Conservation (phyloP, 2,113 vertebrate species). For the Pelusios castaneus region DNA sequence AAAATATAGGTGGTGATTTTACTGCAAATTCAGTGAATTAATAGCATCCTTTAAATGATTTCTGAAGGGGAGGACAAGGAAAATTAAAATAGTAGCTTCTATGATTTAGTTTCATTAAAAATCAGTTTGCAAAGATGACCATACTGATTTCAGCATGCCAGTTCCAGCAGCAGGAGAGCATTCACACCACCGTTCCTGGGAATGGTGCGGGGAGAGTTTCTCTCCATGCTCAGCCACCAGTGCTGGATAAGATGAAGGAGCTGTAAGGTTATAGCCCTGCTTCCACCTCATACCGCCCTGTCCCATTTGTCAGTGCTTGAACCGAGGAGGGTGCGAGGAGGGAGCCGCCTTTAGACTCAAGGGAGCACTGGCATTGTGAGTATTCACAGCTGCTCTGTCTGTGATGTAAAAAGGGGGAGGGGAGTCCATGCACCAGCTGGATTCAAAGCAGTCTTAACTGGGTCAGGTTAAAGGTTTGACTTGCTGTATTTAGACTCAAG, state of each 20-base stretch:
- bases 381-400: not conserved
- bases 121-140: not conserved
- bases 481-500: slow-evolving; percentile 23
- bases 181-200: not conserved
- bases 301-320: slow-evolving; percentile 27
- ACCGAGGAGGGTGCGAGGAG: not conserved
- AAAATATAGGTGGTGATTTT: not conserved
- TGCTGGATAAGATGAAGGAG: not conserved
- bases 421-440: slow-evolving; percentile 53
- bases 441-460: slow-evolving; percentile 69
- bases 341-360: slow-evolving; percentile 20
- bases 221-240: not conserved
- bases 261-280: not conserved
- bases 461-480: slow-evolving; percentile 28
- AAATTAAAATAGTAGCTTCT: not conserved
- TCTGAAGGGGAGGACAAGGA: not conserved
- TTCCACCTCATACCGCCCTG: not conserved
- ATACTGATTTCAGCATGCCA: not conserved
- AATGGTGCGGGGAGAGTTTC: not conserved
- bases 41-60: not conserved
- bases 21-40: not conserved
- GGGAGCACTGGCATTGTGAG: not conserved
- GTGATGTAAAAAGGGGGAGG: slow-evolving; percentile 18
- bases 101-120: not conserved
- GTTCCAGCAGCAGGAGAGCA: not conserved